Evolutionary conservation across 2,888 invertebrate genomes (phyloP), one percentile per base, ranked within the genome.

Genomic region (Malthinus flaveolus): DNA sequence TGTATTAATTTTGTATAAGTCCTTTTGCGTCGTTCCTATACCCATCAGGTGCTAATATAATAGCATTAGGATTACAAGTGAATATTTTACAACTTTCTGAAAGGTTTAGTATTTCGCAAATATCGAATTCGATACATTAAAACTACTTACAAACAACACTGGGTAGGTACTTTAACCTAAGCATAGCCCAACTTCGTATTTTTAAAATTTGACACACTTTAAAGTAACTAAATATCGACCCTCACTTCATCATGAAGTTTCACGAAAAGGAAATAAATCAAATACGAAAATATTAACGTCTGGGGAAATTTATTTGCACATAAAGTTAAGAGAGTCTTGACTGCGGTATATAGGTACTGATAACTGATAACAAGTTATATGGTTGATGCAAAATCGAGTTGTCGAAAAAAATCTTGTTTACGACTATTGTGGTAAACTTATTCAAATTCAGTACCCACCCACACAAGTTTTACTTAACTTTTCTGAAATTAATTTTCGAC

Each of bases 241-340:
- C 46, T 36, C 56, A 56, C 56, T 56, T 56, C 56, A 56, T 56
- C 56, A 56, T 45, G 56, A 34, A 50, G 50, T 56, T 44, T 49
- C 45, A 42, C 39, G 49, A 50, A 50, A 56, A 50, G 50, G 46
- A 49, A 56, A 56, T 56, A 56, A 56, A 56, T 56, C 56, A 56
- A 56, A 56, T 56, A 44, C 50, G 56, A 50, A 56, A 56, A 56
- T 56, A 56, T 56, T 56, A 56, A 56, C 46, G 56, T 50, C 56
- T 49, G 46, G 56, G 56, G 56, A 56, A 56, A 56, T 56, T 56
- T 56, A 56, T 56, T 56, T 56, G 50, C 56, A 46, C 56, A 56
- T 50, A 49, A 56, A 56, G 56, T 50, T 56, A 56, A 47, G 50
- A 56, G 56, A 56, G 35, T 31, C 50, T 50, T 56, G 45, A 49